phyloP scores from a whole-genome alignment of 1,140 invertebrate species.

The Centruroides vittatus region DNA sequence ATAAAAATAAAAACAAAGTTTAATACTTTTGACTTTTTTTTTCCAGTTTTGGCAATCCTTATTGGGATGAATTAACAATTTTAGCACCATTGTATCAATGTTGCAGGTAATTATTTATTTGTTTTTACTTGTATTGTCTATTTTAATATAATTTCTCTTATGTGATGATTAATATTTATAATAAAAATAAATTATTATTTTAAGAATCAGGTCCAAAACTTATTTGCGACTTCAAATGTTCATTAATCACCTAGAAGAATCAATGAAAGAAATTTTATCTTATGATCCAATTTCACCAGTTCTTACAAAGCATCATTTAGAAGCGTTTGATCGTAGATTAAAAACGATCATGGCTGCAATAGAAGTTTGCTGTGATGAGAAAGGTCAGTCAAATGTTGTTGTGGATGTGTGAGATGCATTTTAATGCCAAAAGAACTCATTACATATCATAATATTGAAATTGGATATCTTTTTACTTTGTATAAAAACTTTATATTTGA shows the following conservation, averaged over 20 bases:
- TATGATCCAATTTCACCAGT: slow-evolving; percentile 42
- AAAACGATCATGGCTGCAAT: slow-evolving; percentile 53
- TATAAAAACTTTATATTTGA: too few relatives aligned
- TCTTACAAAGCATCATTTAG: slow-evolving; percentile 53
- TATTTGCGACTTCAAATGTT: slow-evolving; percentile 48
- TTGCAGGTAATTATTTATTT: slow-evolving; percentile 36
- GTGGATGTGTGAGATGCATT: too few relatives aligned
- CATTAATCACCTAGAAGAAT: slow-evolving; percentile 39
- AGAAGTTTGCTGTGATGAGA: slow-evolving; percentile 41
- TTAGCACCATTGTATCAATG: slow-evolving; percentile 86
- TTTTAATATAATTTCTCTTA: slow-evolving; percentile 5
- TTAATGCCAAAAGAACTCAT: too few relatives aligned
- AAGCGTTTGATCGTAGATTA: slow-evolving; percentile 63
- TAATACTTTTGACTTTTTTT: neutral
- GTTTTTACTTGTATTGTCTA: neutral
- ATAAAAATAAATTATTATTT: slow-evolving; percentile 1
- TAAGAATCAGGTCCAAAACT: slow-evolving; percentile 48
- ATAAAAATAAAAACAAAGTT: too few relatives aligned
- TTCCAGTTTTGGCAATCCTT: slow-evolving; percentile 65
- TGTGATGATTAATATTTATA: neutral
- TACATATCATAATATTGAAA: too few relatives aligned
- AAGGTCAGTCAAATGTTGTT: too few relatives aligned
- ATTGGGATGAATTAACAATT: slow-evolving; percentile 86
- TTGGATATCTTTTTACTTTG: too few relatives aligned
- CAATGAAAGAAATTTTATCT: slow-evolving; percentile 34